Conservation (phyloP, 2,113 vertebrate genomes). For the Drymodes brunneopygia region DNA sequence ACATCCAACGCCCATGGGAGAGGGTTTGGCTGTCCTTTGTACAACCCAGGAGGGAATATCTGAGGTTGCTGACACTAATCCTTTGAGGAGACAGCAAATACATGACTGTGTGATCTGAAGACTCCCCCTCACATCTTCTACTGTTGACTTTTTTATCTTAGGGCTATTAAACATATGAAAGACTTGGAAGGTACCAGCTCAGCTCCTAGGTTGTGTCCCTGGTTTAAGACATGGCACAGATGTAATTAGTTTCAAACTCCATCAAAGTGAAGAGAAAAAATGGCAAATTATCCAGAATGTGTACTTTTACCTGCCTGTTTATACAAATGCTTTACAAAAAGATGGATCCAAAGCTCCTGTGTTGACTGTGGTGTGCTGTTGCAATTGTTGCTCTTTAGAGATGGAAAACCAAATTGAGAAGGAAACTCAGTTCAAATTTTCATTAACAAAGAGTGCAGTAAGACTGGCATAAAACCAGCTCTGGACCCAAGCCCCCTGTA, state of each 20-base stretch:
- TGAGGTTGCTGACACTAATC: background rate
- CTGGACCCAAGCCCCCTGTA: background rate
- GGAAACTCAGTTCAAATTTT: background rate
- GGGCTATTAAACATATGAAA: background rate
- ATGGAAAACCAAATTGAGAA: background rate
- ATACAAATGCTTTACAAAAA: background rate
- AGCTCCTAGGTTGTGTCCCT: background rate
- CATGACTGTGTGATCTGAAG: background rate
- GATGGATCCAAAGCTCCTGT: fast-evolving
- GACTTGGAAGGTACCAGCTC: background rate
- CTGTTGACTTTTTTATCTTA: background rate
- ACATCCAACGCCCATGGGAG: background rate
- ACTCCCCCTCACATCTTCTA: background rate
- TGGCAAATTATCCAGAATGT: background rate
- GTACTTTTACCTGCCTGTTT: background rate
- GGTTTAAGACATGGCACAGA: background rate
- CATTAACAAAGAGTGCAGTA: background rate
- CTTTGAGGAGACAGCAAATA: background rate
- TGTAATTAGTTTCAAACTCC: background rate
- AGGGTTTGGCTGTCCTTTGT: background rate
- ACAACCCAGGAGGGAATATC: background rate
- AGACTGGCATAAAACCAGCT: background rate
- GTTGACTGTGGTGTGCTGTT: background rate
- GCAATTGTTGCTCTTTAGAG: background rate
- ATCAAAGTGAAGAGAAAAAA: background rate